Conservation (phyloP, 2,888 invertebrate species). For the Sturmia bella region DNA sequence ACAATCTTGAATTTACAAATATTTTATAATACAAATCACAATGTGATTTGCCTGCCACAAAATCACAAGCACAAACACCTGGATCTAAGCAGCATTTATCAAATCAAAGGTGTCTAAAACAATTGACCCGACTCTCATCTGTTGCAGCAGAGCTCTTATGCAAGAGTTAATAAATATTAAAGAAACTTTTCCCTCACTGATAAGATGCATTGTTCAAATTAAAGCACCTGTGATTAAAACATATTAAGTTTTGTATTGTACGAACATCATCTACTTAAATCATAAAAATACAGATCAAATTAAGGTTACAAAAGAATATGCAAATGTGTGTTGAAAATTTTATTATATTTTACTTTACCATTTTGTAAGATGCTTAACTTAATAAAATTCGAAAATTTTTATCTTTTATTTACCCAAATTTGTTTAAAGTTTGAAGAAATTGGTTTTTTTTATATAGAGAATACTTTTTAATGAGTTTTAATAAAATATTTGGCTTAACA, state of each 20-base stretch:
- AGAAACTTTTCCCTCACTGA: constrained; percentile 34
- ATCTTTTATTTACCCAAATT: constrained; percentile 27
- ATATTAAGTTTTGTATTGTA: constrained; percentile 19
- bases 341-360: constrained; percentile 13
- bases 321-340: constrained; percentile 8
- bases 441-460: not conserved
- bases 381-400: constrained; percentile 40
- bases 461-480: not conserved
- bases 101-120: constrained; percentile 11
- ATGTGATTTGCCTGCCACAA: constrained; percentile 32
- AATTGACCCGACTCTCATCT: not conserved
- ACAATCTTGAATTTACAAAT: constrained; percentile 11
- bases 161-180: not conserved
- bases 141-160: not conserved
- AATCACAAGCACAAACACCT: not conserved
- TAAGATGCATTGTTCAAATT: constrained; percentile 30
- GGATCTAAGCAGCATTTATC: not conserved
- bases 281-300: constrained; percentile 43
- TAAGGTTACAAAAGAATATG: not conserved
- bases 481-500: no score
- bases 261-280: constrained; percentile 25
- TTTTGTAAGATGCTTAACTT: constrained; percentile 53
- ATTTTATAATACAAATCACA: constrained; percentile 27
- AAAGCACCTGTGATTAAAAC: constrained; percentile 14
- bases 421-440: constrained; percentile 22